Evolutionary conservation across 2,113 vertebrate species (phyloP).

Genomic region (Stegastes partitus): DNA sequence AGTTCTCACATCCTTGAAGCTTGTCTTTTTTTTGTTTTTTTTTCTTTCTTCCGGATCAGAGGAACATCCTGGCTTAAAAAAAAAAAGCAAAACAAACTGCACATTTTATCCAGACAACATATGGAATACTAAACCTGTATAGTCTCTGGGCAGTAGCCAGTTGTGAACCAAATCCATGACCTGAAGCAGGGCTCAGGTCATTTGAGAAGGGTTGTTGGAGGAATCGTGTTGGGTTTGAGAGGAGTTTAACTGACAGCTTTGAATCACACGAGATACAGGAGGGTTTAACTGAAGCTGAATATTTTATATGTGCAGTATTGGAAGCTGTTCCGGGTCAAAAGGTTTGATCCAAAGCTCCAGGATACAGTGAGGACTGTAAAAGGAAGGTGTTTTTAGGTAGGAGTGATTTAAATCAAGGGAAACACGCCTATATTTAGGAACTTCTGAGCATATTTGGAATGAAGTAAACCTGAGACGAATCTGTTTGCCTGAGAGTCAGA

Average conservation of each 20-base stretch:
- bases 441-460: conserved; percentile 4
- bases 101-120: conserved; percentile 34
- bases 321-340: neutral
- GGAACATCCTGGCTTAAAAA: neutral
- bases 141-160: neutral
- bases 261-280: neutral
- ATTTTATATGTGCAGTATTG: neutral
- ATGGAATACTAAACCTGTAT: conserved; percentile 16
- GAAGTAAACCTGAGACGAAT: neutral
- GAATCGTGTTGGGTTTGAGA: conserved; percentile 9
- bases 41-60: neutral
- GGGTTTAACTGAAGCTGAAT: neutral
- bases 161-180: neutral
- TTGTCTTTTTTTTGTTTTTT: neutral
- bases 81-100: neutral
- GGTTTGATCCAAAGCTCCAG: neutral
- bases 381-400: no score
- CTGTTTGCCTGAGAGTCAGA: neutral
- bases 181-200: neutral
- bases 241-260: neutral
- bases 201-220: neutral
- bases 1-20: neutral
- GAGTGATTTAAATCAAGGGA: neutral
- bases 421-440: neutral
- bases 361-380: neutral